Evolutionary conservation across 2,888 invertebrate genomes (phyloP).

Genomic region (Apotomis betuletana): DNA sequence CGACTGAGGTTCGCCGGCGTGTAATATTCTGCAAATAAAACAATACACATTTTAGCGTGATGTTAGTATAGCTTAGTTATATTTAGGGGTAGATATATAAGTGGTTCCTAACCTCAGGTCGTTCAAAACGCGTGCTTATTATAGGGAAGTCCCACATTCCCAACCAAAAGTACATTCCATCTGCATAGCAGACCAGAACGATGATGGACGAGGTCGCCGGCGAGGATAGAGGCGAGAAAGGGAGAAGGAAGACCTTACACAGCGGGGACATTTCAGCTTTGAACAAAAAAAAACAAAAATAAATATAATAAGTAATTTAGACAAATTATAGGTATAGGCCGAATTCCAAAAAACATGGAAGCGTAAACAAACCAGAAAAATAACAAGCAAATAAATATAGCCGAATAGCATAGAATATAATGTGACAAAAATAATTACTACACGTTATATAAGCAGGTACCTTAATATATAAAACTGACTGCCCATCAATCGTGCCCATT

Average conservation of each 20-base stretch:
- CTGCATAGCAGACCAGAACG: slow-evolving; percentile 20
- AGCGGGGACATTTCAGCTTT: slow-evolving; percentile 36
- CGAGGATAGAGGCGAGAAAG: slow-evolving; percentile 33
- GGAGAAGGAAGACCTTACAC: slow-evolving; percentile 32
- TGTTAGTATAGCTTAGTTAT: not conserved
- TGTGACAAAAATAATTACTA: too few species aligned
- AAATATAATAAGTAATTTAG: not conserved
- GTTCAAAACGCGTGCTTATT: slow-evolving; percentile 38
- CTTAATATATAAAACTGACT: too few species aligned
- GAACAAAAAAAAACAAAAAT: slow-evolving; percentile 33
- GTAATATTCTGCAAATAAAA: slow-evolving; percentile 71
- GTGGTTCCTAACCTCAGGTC: slow-evolving; percentile 26
- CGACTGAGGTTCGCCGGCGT: slow-evolving; percentile 69
- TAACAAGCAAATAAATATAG: not conserved
- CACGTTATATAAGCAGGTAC: too few species aligned
- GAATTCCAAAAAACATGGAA: not conserved
- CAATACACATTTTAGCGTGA: not conserved
- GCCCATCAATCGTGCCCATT: too few species aligned
- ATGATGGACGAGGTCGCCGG: slow-evolving; percentile 18
- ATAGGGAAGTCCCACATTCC: slow-evolving; percentile 30
- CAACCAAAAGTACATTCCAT: slow-evolving; percentile 8
- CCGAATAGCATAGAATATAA: too few species aligned
- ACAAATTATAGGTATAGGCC: not conserved
- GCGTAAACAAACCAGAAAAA: not conserved
- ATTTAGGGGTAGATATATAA: slow-evolving; percentile 6